Evolutionary conservation across 1,140 invertebrate species (phyloP), one percentile per base, ranked within the genome.

Genomic region (Drosophila tsacasi): DNA sequence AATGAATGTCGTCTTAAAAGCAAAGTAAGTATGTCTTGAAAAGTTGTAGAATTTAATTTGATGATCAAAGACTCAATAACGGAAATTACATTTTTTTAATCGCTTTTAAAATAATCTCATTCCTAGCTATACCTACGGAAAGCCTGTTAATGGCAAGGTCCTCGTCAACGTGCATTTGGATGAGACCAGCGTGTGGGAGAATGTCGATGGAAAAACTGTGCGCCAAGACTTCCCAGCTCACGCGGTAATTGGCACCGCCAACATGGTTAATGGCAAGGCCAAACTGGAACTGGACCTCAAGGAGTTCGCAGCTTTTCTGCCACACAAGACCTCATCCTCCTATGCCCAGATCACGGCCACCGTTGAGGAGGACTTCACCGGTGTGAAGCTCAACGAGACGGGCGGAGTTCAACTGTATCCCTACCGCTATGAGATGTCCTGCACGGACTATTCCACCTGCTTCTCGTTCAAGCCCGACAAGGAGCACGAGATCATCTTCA

Each of bases 401-500:
- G 93, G 95, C 0, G 94, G 95, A 67, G 94, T 97, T 57, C 95
- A 95, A 19, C 92, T 98, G 3, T 96, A 98, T 91, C 96, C 97
- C 69, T 96, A 97, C 83, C 96, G 96, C 35, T 98, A 98, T 81
- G 96, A 96, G 82, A 95, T 99, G 93, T 95, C 97, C 71, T 94
- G 98, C 50, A 95, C 97, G 7, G 74, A 81, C 19, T 87, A 72
- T 96, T 96, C 89, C 96, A 96, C 1, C 95, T 97, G 5, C 96
- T 97, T 81, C 96, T 96, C 86, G 97, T 98, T 93, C 98, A 98
- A 92, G 96, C 97, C 37, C 96, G 97, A 44, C 93, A 99, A 66
- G 96, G 96, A 84, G 97, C 97, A 92, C 95, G 95, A 66, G 95
- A 96, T 91, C 0, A 40, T 54, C n/a, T 92, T 92, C 10, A 86